Base-by-base conservation (phyloP, 1,140 invertebrate species). In the Yoshiicerus persimilis region DNA sequence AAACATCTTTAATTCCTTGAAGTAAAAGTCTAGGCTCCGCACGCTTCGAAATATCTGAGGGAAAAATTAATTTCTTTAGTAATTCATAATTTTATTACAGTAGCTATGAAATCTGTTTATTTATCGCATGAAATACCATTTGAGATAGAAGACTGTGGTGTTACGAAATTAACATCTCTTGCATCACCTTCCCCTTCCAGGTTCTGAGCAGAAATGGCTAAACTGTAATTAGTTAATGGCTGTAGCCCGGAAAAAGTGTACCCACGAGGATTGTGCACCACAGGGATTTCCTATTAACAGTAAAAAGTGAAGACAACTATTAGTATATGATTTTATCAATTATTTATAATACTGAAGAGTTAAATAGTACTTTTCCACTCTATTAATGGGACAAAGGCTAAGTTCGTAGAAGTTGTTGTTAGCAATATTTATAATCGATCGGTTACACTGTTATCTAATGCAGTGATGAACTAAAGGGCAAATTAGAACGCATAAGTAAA, bases 221-320 rank as follows among this genome's bases (percentile, higher is more conserved):
- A 93, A 9, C 94, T 94, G 92, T 98, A 98, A 88, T 95, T 95
- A 16, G 95, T 95, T n/a, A 94, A 94, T 0, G 96, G 94, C 88
- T 94, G 93, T 30, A 98, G 96, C 95, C 93, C 95, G 94, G 91
- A 97, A 96, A 93, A 97, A 95, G 92, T 96, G 96, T 91, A 94
- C 94, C 88, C 95, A 92, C 6, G 93, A 1, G 84, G 95, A 95
- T 92, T 95, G 94, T 25, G 95, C 94, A 84, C 47, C 0, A 95
- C 94, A 87, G 95, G 94, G 89, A 97, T 95, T 91, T 97, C 96
- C 95, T 96, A 13, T 2, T 30, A 70, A n/a, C 47, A 20, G 16
- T 5, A 56, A 16, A 47, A n/a, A n/a, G n/a, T n/a, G n/a, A n/a
- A n/a, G n/a, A n/a, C n/a, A n/a, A n/a, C n/a, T n/a, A n/a, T n/a